Base-by-base conservation (phyloP, 2,797 vertebrate genomes). In the Catharus ustulatus region DNA sequence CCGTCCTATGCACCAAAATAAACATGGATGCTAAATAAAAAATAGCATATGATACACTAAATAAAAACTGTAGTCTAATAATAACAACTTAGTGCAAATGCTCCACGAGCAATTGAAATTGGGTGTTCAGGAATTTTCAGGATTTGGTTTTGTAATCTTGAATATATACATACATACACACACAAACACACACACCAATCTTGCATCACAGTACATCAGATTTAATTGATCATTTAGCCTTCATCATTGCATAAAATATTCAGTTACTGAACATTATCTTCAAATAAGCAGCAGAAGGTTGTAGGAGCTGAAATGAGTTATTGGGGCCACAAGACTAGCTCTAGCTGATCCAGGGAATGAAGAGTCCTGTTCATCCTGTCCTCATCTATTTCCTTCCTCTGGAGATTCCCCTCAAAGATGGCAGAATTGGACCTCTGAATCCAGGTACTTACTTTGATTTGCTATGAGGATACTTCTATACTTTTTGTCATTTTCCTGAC, bases 1-100 rank as follows among this genome's bases (percentile, higher is more conserved):
- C 40, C 40, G 61, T 75, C 66, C 79, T 62, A 57, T 91, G 79
- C 75, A 89, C 78, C 20, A 8, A 94, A 94, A 95, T 85, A 93
- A 86, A 82, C 17, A 74, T 1, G 51, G 46, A 91, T 83, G 54
- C 75, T 87, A 90, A 89, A 92, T 51, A 91, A 89, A 93, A 95
- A 91, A 66, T 8, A 89, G 61, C 59, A 48, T 58, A 63, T 54
- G 57, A 93, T 58, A 83, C 29, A 62, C 43, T 85, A 85, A 89
- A 85, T 80, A 71, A 90, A 90, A 90, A 72, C 30, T 30, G 54
- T 46, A 58, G n/a, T 57, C 78, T 91, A 76, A 74, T 92, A 90
- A 75, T 83, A 89, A 86, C 34, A 63, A 64, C 61, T 89, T 49
- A 48, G 61, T 78, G 38, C 11, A 5, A 92, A 80, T 62, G 68